Base-by-base conservation (phyloP, 2,797 vertebrate species). In the Hoplostethus mediterraneus region DNA sequence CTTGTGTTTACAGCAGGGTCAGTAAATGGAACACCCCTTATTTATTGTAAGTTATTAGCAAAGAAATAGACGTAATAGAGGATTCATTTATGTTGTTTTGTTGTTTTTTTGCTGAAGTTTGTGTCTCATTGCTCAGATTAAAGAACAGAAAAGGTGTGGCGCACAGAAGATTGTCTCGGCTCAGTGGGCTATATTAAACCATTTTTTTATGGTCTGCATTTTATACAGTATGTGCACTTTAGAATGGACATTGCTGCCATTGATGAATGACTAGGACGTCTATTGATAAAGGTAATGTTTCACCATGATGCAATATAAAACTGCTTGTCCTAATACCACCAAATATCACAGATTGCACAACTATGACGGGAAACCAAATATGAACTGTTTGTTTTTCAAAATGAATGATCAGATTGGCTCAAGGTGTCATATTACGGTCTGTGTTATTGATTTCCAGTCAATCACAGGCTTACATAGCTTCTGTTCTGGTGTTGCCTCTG, bases 211-310 rank as follows among this genome's bases (percentile, higher is more conserved):
- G 8, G 53, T 33, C 60, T 25, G n/a, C n/a, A 17, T 58, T 40
- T 71, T 42, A 17, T 40, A 65, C 2, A 38, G 36, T 28, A 36
- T 75, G 30, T 60, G 30, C 57, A 17, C 12, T 63, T 13, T 47
- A 6, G 57, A 71, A 65, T 6, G 1, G 45, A 49, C 28, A 44
- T 40, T 17, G 31, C 31, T 38, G 5, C 17, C 56, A 48, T 11
- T 42, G 17, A 61, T 67, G 16, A 63, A 72, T 61, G 38, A 42
- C 33, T 36, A 67, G 33, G 17, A 17, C 47, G 61, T 57, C 44
- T 67, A 17, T 59, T 74, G 28, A 51, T 67, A 10, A 72, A 66
- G 71, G 76, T 75, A 77, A 81, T 85, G 53, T 54, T 85, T 82
- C 38, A 79, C 67, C 12, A 59, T 55, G 21, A 53, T 30, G 14